Base-by-base conservation (phyloP, 2,797 vertebrate genomes). In the Sternotherus odoratus region DNA sequence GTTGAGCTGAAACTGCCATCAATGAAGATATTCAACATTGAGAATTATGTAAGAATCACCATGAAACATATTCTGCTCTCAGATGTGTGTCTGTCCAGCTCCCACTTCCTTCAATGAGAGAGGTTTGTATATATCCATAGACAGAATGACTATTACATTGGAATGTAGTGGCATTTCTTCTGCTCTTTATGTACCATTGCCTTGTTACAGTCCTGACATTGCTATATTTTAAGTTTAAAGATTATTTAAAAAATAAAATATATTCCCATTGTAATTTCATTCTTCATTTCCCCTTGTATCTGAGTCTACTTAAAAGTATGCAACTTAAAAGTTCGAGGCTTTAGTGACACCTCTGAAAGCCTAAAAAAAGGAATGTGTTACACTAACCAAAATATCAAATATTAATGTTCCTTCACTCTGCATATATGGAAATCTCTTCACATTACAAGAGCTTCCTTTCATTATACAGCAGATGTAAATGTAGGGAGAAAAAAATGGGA, bases 401-500 rank as follows among this genome's bases (percentile, higher is more conserved):
- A n/a, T 63, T 63, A n/a, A 63, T 63, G 60, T n/a, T 60, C n/a
- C 28, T 82, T 13, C 75, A 10, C 26, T 79, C 10, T 10, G 36
- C 26, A 9, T 79, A 87, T 17, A 24, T 33, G 23, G 28, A 82
- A 91, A 86, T 50, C 16, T 88, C 54, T 46, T 63, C 60, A 33
- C 15, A 63, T 63, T n/a, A 63, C 33, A 26, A 93, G 15, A 79
- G 6, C 21, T 13, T 11, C 85, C 21, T 80, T 89, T 87, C 19
- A 75, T 82, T 90, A 92, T 77, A 86, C 82, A 94, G 26, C 8
- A 86, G 50, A 91, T 82, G 51, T 94, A 95, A 91, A 48, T 85
- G 24, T 93, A 94, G n/a, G 56, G 80, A 75, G 53, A 72, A 56
- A 5, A 91, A 92, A 48, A 26, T 92, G 43, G 46, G 79, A 86